phyloP scores from a whole-genome alignment of 2,113 vertebrate species.

The Seriola aureovittata region DNA sequence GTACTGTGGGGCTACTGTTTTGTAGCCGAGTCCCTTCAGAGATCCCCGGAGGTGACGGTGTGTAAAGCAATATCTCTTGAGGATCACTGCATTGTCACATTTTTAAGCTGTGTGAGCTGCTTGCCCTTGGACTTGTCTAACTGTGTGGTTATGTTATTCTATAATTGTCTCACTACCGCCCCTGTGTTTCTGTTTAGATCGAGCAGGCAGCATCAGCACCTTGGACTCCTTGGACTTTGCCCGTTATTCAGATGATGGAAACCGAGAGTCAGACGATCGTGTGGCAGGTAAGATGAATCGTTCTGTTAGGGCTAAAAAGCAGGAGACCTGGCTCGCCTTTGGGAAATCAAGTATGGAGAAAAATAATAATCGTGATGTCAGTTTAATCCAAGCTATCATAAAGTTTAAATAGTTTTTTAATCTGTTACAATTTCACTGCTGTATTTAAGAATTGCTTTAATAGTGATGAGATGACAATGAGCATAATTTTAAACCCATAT shows the following conservation, averaged over 20 bases:
- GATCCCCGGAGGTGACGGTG: background rate
- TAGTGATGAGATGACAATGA: background rate
- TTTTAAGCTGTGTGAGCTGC: background rate
- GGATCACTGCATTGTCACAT: background rate
- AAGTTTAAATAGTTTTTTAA: background rate
- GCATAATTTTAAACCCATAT: background rate
- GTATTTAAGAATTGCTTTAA: background rate
- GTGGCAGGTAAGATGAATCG: conserved; percentile 91
- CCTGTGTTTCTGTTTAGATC: conserved; percentile 85
- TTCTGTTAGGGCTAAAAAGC: background rate
- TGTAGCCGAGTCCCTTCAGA: too few species aligned
- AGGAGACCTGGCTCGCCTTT: background rate
- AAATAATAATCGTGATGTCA: background rate
- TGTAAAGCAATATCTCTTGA: background rate
- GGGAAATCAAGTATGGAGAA: conserved; percentile 15
- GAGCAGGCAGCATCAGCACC: conserved; percentile 98
- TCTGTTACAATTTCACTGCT: background rate
- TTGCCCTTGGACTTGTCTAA: background rate
- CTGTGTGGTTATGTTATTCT: background rate
- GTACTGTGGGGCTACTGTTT: background rate
- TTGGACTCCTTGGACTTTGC: conserved; percentile 99
- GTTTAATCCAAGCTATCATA: background rate
- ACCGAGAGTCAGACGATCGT: conserved; percentile 95
- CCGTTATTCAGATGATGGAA: conserved; percentile 98
- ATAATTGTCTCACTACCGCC: conserved; percentile 10